Evolutionary conservation across 2,113 vertebrate genomes (phyloP).

Genomic region (Tragelaphus buxtoni): DNA sequence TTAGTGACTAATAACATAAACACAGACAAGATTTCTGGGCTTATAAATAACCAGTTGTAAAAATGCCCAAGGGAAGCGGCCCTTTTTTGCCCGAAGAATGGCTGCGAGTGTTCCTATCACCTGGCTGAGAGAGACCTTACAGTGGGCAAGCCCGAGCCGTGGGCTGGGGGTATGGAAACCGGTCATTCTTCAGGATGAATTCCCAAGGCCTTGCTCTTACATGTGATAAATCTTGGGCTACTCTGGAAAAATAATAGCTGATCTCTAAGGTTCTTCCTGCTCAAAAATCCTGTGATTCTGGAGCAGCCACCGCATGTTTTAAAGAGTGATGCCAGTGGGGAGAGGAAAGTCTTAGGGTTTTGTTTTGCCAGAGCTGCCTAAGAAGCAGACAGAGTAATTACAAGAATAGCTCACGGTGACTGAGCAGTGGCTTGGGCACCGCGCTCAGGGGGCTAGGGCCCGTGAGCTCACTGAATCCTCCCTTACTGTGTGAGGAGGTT

Average conservation of each 20-base stretch:
- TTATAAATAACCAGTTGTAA: constrained; percentile 73
- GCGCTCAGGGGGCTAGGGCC: neutral
- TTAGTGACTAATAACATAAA: constrained; percentile 75
- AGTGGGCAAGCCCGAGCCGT: neutral
- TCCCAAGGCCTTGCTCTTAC: constrained; percentile 14
- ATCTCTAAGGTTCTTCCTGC: neutral
- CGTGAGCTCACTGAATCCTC: neutral
- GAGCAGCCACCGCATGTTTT: neutral
- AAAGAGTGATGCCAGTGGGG: rapidly evolving
- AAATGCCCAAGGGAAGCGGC: constrained; percentile 53
- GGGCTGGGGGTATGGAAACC: neutral
- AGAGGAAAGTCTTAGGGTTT: neutral
- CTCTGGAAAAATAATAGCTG: neutral
- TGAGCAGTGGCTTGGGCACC: neutral
- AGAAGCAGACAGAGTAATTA: neutral
- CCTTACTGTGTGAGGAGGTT: neutral
- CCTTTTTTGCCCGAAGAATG: constrained; percentile 50
- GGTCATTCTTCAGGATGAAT: neutral
- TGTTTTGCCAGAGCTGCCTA: neutral
- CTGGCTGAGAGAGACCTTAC: neutral
- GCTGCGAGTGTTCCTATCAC: neutral
- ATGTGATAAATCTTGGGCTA: neutral
- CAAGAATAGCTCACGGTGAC: neutral
- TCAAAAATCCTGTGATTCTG: neutral
- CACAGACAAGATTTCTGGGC: constrained; percentile 70